Conservation (phyloP, 2,797 vertebrate genomes). For the Picus viridis region DNA sequence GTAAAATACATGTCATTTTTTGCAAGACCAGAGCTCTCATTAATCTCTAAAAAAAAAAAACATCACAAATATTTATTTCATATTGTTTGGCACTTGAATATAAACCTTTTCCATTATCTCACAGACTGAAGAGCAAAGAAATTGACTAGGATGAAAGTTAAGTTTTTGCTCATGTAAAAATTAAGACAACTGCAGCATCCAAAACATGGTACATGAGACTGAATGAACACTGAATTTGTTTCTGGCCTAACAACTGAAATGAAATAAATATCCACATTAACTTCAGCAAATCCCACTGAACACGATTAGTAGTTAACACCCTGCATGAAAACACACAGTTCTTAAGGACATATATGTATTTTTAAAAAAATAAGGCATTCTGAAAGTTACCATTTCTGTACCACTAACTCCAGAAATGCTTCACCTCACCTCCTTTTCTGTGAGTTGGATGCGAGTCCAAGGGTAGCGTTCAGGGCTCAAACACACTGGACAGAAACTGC, state of each 20-base stretch:
- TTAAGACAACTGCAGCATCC: neutral
- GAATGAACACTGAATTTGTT: neutral
- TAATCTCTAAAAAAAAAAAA: neutral
- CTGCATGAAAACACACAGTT: neutral
- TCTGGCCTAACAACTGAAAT: neutral
- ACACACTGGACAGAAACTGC: neutral
- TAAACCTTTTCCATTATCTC: neutral
- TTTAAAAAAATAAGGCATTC: neutral
- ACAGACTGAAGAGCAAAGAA: neutral
- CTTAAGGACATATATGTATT: fast-evolving
- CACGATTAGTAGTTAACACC: neutral
- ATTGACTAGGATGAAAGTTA: neutral
- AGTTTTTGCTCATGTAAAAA: neutral
- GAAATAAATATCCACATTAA: neutral
- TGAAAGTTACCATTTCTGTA: neutral
- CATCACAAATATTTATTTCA: neutral
- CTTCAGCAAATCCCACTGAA: neutral
- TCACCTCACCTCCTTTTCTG: neutral
- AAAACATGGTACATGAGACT: fast-evolving
- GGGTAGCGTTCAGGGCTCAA: fast-evolving
- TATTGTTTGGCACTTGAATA: neutral
- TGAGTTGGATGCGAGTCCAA: neutral
- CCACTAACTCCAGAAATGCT: neutral
- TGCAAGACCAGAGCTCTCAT: neutral
- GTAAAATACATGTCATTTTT: neutral